Evolutionary conservation across 1,140 invertebrate genomes (phyloP), one percentile per base, ranked within the genome.

Genomic region (Trichonephila clavata): DNA sequence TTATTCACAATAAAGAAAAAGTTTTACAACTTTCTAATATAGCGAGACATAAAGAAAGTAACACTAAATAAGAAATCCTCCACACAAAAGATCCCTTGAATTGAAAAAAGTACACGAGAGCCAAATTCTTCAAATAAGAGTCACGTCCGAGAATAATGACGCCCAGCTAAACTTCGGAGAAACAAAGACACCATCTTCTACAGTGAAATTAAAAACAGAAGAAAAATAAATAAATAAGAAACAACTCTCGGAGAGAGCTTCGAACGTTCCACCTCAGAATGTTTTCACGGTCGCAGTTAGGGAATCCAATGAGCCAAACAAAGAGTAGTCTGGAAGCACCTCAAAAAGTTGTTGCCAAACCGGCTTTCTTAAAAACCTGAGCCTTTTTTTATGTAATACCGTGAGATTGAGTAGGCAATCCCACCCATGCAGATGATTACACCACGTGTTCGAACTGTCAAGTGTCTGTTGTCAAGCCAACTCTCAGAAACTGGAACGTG

Each of bases 301-400:
- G 71, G 71, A 77, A 77, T 77, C 14, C 32, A 77, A 39, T 77
- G 20, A 59, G 50, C 39, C 81, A 83, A 83, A 43, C 39, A 83
- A 83, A 59, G 14, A 8, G 43, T 59, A 83, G 20, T 43, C 50
- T 39, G 81, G 50, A 50, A 43, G 14, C 6, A 20, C 43, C 50
- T 43, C 50, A 83, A 83, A 83, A 59, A 83, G 81, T 83, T 59
- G 81, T 83, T 83, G 43, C 81, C 39, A 83, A 83, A 83, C 81
- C 81, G 81, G 81, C 81, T 83, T 16, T 59, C 27, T 32, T 20
- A 39, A 50, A 50, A 32, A 32, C 14, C 27, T 39, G 27, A 77
- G 27, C 71, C 14, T 20, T 50, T 77, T n/a, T 43, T 57, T 43
- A 59, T 83, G 81, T 83, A 59, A 83, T 83, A 43, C 21, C 39